Conservation (phyloP, 2,113 vertebrate genomes). For the Nannospalax galili region DNA sequence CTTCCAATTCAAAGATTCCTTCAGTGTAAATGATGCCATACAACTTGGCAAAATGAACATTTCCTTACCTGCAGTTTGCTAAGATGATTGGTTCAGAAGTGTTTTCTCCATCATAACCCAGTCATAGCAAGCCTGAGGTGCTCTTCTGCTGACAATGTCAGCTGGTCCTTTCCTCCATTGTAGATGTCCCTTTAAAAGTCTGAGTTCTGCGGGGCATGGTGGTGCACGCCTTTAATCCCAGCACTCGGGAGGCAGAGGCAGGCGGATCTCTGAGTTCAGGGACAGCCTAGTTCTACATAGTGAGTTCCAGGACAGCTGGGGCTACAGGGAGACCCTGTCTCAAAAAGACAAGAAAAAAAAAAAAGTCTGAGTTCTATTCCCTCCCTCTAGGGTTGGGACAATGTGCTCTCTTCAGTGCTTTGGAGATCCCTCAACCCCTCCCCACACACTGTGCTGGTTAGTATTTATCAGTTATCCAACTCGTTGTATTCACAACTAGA, state of each 20-base stretch:
- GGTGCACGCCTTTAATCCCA: no score
- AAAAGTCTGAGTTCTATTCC: background rate
- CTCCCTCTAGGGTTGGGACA: background rate
- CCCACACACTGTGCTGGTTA: no score
- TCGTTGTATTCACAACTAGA: no score
- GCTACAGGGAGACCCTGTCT: no score
- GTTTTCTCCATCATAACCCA: background rate
- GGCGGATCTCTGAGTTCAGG: no score
- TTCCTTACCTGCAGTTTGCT: background rate
- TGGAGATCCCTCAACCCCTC: background rate
- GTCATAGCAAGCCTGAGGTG: background rate
- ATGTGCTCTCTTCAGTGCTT: background rate
- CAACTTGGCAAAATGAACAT: background rate
- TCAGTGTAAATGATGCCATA: background rate
- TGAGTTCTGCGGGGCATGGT: no score
- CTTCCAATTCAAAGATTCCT: constrained; percentile 32
- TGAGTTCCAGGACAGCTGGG: no score
- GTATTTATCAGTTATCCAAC: no score
- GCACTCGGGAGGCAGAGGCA: no score
- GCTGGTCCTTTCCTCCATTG: background rate
- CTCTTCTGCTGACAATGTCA: background rate
- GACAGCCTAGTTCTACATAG: no score
- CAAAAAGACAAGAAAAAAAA: background rate
- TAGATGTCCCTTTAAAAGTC: background rate
- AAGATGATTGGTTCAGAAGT: background rate